Evolutionary conservation across 2,113 vertebrate genomes (phyloP).

Genomic region (Ranitomeya variabilis): DNA sequence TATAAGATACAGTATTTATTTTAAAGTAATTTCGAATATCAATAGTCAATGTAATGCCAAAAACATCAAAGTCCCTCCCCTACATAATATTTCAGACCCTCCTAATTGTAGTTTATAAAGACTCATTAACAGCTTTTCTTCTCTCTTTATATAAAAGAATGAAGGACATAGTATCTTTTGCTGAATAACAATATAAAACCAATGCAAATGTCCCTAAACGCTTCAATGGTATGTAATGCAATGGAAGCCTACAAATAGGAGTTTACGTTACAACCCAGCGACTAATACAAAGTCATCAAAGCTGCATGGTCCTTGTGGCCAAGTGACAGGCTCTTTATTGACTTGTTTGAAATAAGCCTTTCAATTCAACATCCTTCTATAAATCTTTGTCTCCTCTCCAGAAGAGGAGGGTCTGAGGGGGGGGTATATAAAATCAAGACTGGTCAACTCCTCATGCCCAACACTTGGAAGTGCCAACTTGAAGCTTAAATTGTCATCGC

Average conservation of each 20-base stretch:
- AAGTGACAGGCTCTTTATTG: slow-evolving; percentile 80
- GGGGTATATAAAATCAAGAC: slow-evolving; percentile 70
- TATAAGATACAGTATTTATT: no score
- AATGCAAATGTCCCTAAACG: background rate
- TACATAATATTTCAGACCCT: background rate
- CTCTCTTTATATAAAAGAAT: background rate
- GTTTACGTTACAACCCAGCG: slow-evolving; percentile 72
- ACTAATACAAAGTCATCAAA: slow-evolving; percentile 83
- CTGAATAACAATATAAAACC: background rate
- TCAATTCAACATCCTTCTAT: slow-evolving; percentile 81
- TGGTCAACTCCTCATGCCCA: slow-evolving; percentile 78
- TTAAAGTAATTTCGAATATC: background rate
- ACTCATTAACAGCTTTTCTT: background rate
- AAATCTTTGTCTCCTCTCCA: slow-evolving; percentile 83
- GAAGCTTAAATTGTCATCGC: slow-evolving; percentile 78
- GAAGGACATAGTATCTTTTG: background rate
- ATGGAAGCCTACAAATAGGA: slow-evolving; percentile 59
- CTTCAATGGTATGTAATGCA: background rate
- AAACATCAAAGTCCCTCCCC: no score
- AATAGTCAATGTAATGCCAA: background rate
- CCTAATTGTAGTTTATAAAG: background rate
- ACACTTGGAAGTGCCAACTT: slow-evolving; percentile 79
- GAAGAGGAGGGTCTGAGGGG: slow-evolving; percentile 73
- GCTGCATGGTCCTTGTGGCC: slow-evolving; percentile 81
- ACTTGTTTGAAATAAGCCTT: slow-evolving; percentile 78